A percentile compares a stretch with the other conserved stretches of the same genome.
Evolutionary conservation across 2,797 vertebrate genomes (phyloP).

Genomic region (Sebastes oblongus): DNA sequence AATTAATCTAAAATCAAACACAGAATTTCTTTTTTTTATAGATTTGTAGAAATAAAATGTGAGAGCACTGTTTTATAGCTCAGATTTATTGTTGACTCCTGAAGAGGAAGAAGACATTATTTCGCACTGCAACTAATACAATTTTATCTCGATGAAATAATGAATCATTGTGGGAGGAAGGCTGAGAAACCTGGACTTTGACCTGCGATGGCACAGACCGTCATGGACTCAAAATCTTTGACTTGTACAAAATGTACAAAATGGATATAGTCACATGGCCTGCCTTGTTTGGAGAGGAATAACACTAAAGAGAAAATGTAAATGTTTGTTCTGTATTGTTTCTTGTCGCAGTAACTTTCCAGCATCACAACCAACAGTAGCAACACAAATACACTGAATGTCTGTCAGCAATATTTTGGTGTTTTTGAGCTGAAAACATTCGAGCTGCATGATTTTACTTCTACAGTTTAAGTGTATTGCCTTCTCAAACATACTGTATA

Average conservation of each 20-base stretch:
- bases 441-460: not conserved
- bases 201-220: not conserved
- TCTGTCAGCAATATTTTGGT: not conserved
- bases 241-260: not conserved
- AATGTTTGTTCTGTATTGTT: not conserved
- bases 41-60: not conserved
- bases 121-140: not conserved
- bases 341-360: not conserved
- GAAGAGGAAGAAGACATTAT: not conserved
- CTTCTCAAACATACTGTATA: not conserved
- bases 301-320: not conserved
- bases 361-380: not conserved
- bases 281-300: not conserved
- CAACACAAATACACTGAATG: slow-evolving; percentile 5
- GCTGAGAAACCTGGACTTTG: not conserved
- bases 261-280: not conserved
- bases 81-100: not conserved
- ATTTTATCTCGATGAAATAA: not conserved
- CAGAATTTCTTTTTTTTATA: not conserved
- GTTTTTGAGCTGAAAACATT: not conserved
- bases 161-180: not conserved
- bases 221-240: not conserved
- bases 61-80: not conserved
- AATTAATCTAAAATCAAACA: not conserved
- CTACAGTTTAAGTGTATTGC: not conserved